Evolutionary conservation across 2,113 vertebrate genomes (phyloP).

Genomic region (Atlantisia rogersi): DNA sequence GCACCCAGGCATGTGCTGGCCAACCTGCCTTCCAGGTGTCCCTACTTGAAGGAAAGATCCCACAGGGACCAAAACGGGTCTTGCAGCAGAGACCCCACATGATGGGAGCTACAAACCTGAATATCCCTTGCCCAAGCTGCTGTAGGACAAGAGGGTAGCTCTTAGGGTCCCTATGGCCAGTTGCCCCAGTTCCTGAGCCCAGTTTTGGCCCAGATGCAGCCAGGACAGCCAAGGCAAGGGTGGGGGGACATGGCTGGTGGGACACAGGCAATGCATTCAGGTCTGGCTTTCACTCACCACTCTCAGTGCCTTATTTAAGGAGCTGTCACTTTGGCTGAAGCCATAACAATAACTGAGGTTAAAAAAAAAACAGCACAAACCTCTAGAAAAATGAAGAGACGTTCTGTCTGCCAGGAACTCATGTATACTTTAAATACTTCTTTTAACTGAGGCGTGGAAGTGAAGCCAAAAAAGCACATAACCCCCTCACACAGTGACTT

Average conservation of each 20-base stretch:
- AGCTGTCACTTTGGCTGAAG: background rate
- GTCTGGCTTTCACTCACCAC: background rate
- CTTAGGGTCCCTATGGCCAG: background rate
- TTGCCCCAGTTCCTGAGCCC: background rate
- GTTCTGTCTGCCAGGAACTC: background rate
- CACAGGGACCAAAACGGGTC: background rate
- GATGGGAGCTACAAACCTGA: background rate
- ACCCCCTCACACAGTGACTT: slow-evolving; percentile 45
- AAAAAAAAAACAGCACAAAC: background rate
- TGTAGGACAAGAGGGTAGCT: accelerated
- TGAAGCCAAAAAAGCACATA: slow-evolving; percentile 16
- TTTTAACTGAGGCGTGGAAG: background rate
- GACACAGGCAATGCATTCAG: accelerated
- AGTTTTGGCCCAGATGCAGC: background rate
- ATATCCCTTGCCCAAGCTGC: background rate
- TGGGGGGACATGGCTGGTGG: background rate
- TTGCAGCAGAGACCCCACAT: background rate
- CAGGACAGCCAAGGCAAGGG: background rate
- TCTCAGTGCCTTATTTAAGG: background rate
- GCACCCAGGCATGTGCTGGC: background rate
- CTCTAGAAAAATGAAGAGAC: background rate
- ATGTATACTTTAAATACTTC: background rate
- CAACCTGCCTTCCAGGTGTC: background rate
- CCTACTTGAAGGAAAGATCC: background rate
- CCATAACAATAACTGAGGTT: background rate